Evolutionary conservation across 2,888 invertebrate genomes (phyloP).

Genomic region (Nymphalis c-album): DNA sequence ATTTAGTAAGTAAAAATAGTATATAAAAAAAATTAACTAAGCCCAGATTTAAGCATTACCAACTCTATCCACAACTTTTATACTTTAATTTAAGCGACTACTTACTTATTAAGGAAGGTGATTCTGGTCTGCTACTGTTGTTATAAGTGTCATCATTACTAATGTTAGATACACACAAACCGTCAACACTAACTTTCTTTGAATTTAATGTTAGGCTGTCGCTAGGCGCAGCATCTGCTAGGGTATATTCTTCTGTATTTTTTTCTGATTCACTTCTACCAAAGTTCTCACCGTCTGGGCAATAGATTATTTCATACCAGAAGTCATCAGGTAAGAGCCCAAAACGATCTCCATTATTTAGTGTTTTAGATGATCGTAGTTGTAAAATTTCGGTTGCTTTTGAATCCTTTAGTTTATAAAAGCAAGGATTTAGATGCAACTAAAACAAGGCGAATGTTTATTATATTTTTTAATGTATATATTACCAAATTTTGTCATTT

Average conservation of each 20-base stretch:
- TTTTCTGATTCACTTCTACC: constrained; percentile 21
- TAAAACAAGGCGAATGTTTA: constrained; percentile 49
- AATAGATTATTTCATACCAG: constrained; percentile 70
- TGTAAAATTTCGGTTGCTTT: constrained; percentile 56
- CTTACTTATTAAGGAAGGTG: constrained; percentile 55
- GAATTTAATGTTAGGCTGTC: constrained; percentile 11
- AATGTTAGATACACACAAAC: not conserved
- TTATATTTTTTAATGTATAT: not conserved
- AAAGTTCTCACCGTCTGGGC: constrained; percentile 28
- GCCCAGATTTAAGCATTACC: no score
- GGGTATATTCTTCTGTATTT: constrained; percentile 32
- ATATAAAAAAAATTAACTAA: no score
- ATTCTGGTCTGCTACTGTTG: constrained; percentile 37
- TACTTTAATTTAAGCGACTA: constrained; percentile 5
- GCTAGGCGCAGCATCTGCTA: constrained; percentile 10
- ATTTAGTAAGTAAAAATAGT: no score
- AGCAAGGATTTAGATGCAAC: constrained; percentile 81
- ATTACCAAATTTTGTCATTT: not conserved
- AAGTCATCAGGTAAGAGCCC: constrained; percentile 73
- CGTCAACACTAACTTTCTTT: constrained; percentile 5
- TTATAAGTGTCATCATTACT: constrained; percentile 14
- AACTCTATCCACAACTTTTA: not conserved
- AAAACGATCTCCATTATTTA: constrained; percentile 76
- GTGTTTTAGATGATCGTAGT: constrained; percentile 52
- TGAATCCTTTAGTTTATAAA: constrained; percentile 57